A percentile compares a stretch with the other conserved stretches of the same genome.
These are phyloP conservation scores for Sciaenops ocellatus DNA, from an alignment of 2,797 vertebrate genomes.

Conservation along the genomic window DNA sequence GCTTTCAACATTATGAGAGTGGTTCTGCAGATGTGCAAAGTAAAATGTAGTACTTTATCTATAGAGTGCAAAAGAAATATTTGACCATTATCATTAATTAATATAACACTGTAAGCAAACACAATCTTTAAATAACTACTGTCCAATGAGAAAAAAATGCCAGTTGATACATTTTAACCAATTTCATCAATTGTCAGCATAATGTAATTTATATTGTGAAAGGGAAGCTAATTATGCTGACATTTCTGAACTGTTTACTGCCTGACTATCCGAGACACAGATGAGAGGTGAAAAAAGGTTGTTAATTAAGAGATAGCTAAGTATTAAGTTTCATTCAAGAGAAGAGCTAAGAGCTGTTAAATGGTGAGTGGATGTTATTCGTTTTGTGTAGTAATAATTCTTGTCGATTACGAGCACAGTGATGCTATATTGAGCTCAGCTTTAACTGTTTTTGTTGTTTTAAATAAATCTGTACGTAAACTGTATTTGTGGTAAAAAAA, in stretches of 20 bases:
- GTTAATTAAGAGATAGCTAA: constrained; percentile 55
- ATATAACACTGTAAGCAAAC: not conserved
- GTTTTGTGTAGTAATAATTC: constrained; percentile 80
- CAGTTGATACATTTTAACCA: constrained; percentile 8
- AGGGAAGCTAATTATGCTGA: not conserved
- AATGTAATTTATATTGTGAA: not conserved
- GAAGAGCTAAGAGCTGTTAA: constrained; percentile 45
- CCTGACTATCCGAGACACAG: constrained; percentile 11
- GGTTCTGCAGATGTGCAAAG: constrained; percentile 34
- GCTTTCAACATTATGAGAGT: constrained; percentile 45
- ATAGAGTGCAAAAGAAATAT: not conserved
- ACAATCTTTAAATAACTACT: not conserved
- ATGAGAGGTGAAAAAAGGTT: constrained; percentile 27
- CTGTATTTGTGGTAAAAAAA: not conserved
- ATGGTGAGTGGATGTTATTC: constrained; percentile 8
- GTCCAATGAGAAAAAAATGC: not conserved
- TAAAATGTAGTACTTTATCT: not conserved
- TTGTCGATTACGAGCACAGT: constrained; percentile 80
- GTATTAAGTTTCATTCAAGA: constrained; percentile 36
- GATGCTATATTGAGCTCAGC: constrained; percentile 75
- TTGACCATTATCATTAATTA: not conserved
- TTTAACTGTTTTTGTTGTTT: constrained; percentile 48
- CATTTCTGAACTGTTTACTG: constrained; percentile 29
- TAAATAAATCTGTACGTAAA: not conserved
- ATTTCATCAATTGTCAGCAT: not conserved